These are phyloP conservation scores for Drosophila yooni DNA, from an alignment of 2,888 invertebrate genomes.

Conservation along the genomic window DNA sequence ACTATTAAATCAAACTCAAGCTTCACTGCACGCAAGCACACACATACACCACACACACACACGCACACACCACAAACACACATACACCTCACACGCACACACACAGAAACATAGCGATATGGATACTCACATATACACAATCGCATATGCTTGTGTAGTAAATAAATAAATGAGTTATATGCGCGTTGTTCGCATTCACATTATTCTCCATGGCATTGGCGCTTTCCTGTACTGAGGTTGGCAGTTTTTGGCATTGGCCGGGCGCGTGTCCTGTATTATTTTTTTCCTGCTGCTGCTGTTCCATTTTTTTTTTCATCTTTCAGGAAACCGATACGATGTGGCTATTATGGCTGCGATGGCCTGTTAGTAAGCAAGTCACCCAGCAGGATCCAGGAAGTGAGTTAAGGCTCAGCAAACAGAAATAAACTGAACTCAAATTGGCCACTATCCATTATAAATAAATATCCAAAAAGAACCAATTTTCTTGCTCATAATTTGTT, in stretches of 20 bases:
- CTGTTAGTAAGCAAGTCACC: slow-evolving; percentile 66
- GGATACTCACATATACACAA: slow-evolving; percentile 22
- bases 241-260: slow-evolving; percentile 55
- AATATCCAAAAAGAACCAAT: slow-evolving; percentile 24
- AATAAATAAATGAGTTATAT: slow-evolving; percentile 78
- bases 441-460: slow-evolving; percentile 59
- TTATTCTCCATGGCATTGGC: slow-evolving; percentile 71
- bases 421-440: slow-evolving; percentile 63
- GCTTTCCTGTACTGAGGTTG: slow-evolving; percentile 56
- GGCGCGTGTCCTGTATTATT: slow-evolving; percentile 50
- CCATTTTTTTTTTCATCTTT: slow-evolving; percentile 55
- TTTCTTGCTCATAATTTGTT: not conserved
- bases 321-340: slow-evolving; percentile 75
- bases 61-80: not conserved
- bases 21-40: slow-evolving; percentile 72
- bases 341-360: slow-evolving; percentile 68
- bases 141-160: slow-evolving; percentile 48
- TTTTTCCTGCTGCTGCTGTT: slow-evolving; percentile 20
- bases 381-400: slow-evolving; percentile 65
- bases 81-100: slow-evolving; percentile 67
- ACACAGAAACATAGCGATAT: slow-evolving; percentile 25
- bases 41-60: slow-evolving; percentile 22
- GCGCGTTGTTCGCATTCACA: slow-evolving; percentile 71
- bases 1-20: slow-evolving; percentile 80
- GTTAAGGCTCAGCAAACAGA: slow-evolving; percentile 63